Conservation (phyloP, 2,888 invertebrate genomes). For the Dryobota labecula region DNA sequence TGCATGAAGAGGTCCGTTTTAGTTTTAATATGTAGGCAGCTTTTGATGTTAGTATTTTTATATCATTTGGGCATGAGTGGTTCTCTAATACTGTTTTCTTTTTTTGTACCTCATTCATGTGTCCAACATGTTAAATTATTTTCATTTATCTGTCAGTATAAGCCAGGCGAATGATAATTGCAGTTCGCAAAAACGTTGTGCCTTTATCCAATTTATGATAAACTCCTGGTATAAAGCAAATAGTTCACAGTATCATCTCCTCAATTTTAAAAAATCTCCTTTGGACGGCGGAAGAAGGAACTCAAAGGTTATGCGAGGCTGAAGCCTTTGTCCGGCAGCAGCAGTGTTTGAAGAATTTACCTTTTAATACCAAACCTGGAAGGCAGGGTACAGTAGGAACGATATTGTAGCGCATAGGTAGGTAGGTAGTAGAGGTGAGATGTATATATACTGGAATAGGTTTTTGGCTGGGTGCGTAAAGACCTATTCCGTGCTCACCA, state of each 20-base stretch:
- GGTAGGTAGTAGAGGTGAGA: too few species aligned
- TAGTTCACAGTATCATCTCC: neutral
- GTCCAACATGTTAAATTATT: slow-evolving; percentile 2
- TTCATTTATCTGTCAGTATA: neutral
- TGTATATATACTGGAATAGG: too few species aligned
- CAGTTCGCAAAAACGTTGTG: neutral
- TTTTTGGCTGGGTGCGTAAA: too few species aligned
- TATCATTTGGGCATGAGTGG: slow-evolving; percentile 34
- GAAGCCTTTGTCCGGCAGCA: slow-evolving; percentile 2
- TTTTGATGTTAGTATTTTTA: slow-evolving; percentile 16
- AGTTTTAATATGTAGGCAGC: slow-evolving; percentile 55
- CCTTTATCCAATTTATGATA: neutral
- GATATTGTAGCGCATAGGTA: too few species aligned
- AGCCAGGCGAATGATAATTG: neutral
- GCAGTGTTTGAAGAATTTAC: slow-evolving; percentile 1
- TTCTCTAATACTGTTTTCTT: neutral
- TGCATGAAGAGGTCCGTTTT: slow-evolving; percentile 47
- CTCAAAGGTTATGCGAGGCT: neutral
- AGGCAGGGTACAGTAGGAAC: neutral
- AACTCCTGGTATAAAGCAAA: neutral
- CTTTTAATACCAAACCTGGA: neutral
- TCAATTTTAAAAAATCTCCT: slow-evolving; percentile 21
- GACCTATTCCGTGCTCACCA: too few species aligned
- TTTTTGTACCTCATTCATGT: slow-evolving; percentile 11
- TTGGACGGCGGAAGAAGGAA: neutral